Percentiles rank a stretch among this genome's conserved stretches.
These are phyloP conservation scores for Acrocephalus kingi DNA, from an alignment of 2,113 vertebrate species.

Conservation along the genomic window DNA sequence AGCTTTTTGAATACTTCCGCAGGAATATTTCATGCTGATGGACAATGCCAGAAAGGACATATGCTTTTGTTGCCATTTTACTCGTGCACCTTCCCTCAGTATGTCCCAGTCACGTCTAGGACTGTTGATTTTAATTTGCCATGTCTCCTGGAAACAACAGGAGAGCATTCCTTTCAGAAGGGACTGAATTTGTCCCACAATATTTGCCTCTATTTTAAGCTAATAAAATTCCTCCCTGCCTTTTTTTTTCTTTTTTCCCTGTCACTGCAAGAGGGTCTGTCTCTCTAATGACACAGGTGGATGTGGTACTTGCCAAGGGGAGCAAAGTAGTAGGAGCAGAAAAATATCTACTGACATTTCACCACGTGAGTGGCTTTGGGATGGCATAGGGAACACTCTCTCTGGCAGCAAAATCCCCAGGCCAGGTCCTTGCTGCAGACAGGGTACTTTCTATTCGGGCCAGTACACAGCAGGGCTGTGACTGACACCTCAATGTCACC, in stretches of 20 bases:
- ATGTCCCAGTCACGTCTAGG: not conserved
- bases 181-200: not conserved
- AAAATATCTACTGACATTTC: constrained; percentile 36
- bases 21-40: not conserved
- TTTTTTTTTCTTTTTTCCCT: not conserved
- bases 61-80: not conserved
- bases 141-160: not conserved
- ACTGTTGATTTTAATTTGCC: not conserved
- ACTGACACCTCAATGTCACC: not conserved
- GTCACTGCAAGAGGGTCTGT: not conserved
- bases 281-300: constrained; percentile 22
- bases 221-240: not conserved
- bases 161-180: not conserved
- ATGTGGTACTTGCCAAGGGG: constrained; percentile 21
- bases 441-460: not conserved
- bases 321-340: constrained; percentile 22
- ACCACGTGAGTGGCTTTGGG: not conserved
- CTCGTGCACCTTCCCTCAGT: not conserved
- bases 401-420: not conserved
- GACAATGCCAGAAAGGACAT: not conserved
- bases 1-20: not conserved
- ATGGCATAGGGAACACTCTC: not conserved
- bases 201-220: constrained; percentile 14
- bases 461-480: not conserved
- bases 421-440: not conserved